Percentiles rank a stretch among this genome's conserved stretches.
Evolutionary conservation across 2,797 vertebrate genomes (phyloP).

Genomic region (Coilia nasus): DNA sequence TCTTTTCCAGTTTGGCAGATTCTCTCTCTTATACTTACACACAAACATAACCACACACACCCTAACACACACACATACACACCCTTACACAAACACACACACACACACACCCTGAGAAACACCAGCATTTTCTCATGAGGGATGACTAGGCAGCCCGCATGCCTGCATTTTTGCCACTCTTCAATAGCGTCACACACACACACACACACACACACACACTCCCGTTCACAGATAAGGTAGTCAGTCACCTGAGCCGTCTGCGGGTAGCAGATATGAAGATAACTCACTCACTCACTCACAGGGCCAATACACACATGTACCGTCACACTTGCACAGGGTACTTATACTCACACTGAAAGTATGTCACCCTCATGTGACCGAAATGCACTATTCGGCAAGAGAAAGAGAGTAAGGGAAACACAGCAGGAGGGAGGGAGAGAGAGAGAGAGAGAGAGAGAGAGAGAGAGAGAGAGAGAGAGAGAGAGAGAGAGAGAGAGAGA

Average conservation of each 20-base stretch:
- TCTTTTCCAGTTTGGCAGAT: neutral
- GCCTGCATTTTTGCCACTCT: constrained; percentile 68
- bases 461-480: constrained; percentile 21
- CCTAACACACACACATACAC: neutral
- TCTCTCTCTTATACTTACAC: constrained; percentile 18
- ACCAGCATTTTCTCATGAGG: constrained; percentile 60
- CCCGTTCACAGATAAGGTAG: constrained; percentile 54
- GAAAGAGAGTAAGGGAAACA: neutral
- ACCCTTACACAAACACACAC: constrained; percentile 23
- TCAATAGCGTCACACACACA: constrained; percentile 62
- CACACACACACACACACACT: constrained; percentile 63
- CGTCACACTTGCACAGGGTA: neutral
- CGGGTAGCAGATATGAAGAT: constrained; percentile 41
- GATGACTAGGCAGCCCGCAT: constrained; percentile 58
- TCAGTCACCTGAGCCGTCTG: constrained; percentile 66
- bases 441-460: neutral
- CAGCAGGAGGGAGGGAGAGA: constrained; percentile 4
- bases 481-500: constrained; percentile 1
- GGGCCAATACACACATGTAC: neutral
- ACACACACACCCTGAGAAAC: constrained; percentile 46
- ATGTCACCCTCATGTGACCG: too few species aligned
- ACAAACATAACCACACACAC: neutral
- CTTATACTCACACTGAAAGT: neutral
- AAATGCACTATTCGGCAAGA: neutral
- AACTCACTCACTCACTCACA: neutral